These are phyloP conservation scores for Latheticus oryzae DNA, from an alignment of 2,888 invertebrate genomes.

Conservation along the genomic window DNA sequence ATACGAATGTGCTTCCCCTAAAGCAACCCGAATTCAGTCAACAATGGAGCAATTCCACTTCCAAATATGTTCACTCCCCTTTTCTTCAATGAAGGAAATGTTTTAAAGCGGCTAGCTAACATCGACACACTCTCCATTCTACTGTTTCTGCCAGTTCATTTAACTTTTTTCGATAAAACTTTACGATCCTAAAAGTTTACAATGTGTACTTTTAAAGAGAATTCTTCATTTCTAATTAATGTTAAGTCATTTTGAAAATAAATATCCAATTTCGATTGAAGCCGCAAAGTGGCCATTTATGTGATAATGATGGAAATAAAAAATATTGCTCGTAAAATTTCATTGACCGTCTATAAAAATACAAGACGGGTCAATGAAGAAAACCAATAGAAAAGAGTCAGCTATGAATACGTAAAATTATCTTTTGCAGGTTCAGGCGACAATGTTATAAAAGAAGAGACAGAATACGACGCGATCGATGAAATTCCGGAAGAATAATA, in stretches of 20 bases:
- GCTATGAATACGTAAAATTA: slow-evolving; percentile 39
- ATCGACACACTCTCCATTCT: slow-evolving; percentile 19
- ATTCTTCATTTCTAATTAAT: too few relatives aligned
- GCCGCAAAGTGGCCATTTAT: slow-evolving; percentile 40
- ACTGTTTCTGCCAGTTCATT: slow-evolving; percentile 58
- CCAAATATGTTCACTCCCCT: slow-evolving; percentile 45
- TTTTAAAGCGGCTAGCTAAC: slow-evolving; percentile 41
- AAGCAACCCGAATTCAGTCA: slow-evolving; percentile 52
- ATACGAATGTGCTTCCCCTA: slow-evolving; percentile 49
- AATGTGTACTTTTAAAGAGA: slow-evolving; percentile 51
- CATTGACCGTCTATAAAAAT: slow-evolving; percentile 43
- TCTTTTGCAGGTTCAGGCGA: slow-evolving; percentile 15
- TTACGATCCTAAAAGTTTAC: slow-evolving; percentile 53
- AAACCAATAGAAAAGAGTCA: slow-evolving; percentile 38
- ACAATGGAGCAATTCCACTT: slow-evolving; percentile 51
- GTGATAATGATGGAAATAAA: slow-evolving; percentile 42
- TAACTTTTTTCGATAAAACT: slow-evolving; percentile 58
- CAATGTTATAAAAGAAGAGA: too few relatives aligned
- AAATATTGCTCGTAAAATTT: slow-evolving; percentile 43
- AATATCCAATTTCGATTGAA: too few relatives aligned
- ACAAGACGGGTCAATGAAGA: slow-evolving; percentile 41
- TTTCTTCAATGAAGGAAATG: slow-evolving; percentile 33
- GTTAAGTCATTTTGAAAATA: too few relatives aligned
- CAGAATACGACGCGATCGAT: too few relatives aligned
- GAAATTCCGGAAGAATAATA: too few relatives aligned